Base-by-base conservation (phyloP, 2,113 vertebrate genomes). In the Stegastes partitus region DNA sequence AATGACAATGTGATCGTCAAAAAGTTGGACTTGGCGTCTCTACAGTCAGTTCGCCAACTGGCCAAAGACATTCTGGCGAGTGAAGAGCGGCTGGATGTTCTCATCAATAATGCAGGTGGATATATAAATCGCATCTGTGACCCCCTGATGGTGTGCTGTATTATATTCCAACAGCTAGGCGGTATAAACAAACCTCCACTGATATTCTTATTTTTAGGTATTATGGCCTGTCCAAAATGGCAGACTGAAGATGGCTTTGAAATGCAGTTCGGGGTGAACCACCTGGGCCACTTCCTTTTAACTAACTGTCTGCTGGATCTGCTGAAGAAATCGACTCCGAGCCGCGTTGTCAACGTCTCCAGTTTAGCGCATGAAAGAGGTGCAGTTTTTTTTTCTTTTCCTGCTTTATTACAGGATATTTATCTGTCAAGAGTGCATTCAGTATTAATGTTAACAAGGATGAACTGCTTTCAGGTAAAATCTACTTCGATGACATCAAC, bases 261-360 rank as follows among this genome's bases (percentile, higher is more conserved):
- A 88, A 93, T 94, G 94, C 94, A 94, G 88, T 88, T 94, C 49
- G 91, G 92, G 0, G 92, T 94, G 47, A 94, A 94, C 68, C 93
- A 95, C 80, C 68, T 94, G 68, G 92, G 91, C n/a, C 94, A 94
- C 81, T 94, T 94, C 72, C 90, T 94, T 34, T 59, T 94, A 62
- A 89, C 87, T 15, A 86, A 82, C 79, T 87, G 90, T 37, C 91
- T 74, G 86, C 54, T 93, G 74, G 93, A 93, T 82, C 75, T 94
- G 44, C 65, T 95, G 49, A 92, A 93, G 78, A 91, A 89, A 49
- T 93, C 94, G 0, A 3, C 87, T 12, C 90, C 92, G 1, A 93
- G 92, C 61, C 90, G 91, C 34, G 68, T 94, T 50, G 81, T 94
- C 59, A 92, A 80, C 4, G 91, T 95, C 51, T 93, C 94, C 49